Conservation (phyloP, 2,888 invertebrate genomes). For the Chrysina gloriosa region DNA sequence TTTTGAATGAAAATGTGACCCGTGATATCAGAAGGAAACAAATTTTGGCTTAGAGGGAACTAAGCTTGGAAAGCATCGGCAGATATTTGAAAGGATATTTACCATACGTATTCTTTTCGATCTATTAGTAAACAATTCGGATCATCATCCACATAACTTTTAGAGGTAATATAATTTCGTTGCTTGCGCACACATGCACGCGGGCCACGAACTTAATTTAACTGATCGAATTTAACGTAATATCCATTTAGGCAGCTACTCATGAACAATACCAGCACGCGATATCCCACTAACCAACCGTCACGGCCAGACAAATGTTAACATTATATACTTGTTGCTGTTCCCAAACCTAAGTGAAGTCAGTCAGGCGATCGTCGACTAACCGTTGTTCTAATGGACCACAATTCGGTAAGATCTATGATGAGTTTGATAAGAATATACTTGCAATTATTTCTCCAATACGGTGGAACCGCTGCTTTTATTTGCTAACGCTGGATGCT, state of each 20-base stretch:
- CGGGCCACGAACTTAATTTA: slow-evolving; percentile 40
- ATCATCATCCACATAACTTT: no score
- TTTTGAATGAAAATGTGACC: no score
- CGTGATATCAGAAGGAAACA: no score
- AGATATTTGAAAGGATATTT: no score
- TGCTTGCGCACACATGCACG: neutral
- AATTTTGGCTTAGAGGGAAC: no score
- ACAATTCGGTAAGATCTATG: slow-evolving; percentile 37
- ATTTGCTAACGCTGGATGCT: no score
- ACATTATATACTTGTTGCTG: slow-evolving; percentile 58
- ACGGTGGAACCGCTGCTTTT: slow-evolving; percentile 2
- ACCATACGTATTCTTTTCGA: no score
- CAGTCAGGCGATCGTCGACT: slow-evolving; percentile 53
- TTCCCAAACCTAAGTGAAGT: slow-evolving; percentile 54
- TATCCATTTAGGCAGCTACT: slow-evolving; percentile 50
- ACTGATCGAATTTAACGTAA: slow-evolving; percentile 48
- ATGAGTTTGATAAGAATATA: slow-evolving; percentile 33
- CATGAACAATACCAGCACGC: slow-evolving; percentile 48
- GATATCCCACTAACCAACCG: slow-evolving; percentile 50
- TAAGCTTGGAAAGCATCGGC: no score
- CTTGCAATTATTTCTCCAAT: slow-evolving; percentile 17
- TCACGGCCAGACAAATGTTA: slow-evolving; percentile 54
- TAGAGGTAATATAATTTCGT: no score
- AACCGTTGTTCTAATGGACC: slow-evolving; percentile 42
- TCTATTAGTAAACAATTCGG: no score